Conservation (phyloP, 2,888 invertebrate species). For the Sphaerophoria taeniata region DNA sequence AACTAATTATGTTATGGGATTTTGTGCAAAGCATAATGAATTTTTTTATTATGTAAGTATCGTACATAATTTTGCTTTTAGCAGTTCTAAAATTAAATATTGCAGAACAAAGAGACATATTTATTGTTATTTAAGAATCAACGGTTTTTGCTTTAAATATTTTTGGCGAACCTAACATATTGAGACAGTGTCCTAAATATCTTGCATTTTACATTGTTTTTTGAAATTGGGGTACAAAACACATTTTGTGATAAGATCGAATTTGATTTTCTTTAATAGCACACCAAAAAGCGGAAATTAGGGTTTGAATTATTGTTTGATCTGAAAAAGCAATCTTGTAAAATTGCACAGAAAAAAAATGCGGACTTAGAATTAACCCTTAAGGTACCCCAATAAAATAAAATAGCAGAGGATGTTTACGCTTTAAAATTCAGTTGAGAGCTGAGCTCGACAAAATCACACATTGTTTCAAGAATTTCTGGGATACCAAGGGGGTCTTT, state of each 20-base stretch:
- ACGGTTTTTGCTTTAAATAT: conserved; percentile 41
- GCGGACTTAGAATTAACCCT: too few species aligned
- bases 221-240: conserved; percentile 6
- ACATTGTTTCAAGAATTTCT: too few species aligned
- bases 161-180: conserved; percentile 68
- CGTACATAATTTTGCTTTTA: conserved; percentile 12
- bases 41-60: background rate
- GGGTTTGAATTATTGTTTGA: background rate
- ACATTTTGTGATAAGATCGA: background rate
- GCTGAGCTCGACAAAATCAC: too few species aligned
- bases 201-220: conserved; percentile 55
- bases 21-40: conserved; percentile 35
- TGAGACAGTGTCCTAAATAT: conserved; percentile 74
- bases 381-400: too few species aligned
- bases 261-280: conserved; percentile 49
- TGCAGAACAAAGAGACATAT: conserved; percentile 27
- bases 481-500: too few species aligned
- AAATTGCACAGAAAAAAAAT: too few species aligned
- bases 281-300: conserved; percentile 16
- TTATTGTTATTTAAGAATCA: conserved; percentile 28
- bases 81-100: conserved; percentile 6
- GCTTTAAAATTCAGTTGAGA: too few species aligned
- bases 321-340: background rate
- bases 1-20: background rate
- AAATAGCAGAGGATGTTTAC: too few species aligned